Conservation (phyloP, 1,140 invertebrate genomes). For the Solenopsis fugax region DNA sequence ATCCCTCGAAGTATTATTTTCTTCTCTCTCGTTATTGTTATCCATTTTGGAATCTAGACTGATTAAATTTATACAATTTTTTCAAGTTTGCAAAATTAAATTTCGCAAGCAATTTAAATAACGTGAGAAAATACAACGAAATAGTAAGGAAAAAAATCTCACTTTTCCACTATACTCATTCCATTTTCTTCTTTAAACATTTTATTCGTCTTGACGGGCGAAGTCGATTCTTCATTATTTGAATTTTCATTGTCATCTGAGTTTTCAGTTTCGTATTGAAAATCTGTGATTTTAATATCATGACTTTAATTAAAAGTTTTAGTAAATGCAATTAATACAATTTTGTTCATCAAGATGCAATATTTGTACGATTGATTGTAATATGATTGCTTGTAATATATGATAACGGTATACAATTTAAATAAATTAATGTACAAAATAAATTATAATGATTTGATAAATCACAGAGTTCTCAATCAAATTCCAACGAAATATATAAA, state of each 20-base stretch:
- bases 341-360: neutral
- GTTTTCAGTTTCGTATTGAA: slow-evolving; percentile 18
- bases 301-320: neutral
- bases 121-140: neutral
- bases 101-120: neutral
- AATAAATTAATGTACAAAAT: neutral
- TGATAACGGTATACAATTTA: neutral
- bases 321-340: neutral
- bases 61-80: slow-evolving; percentile 39
- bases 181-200: neutral
- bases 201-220: neutral
- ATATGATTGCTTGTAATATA: neutral
- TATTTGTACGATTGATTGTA: neutral
- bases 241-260: slow-evolving; percentile 21
- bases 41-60: neutral
- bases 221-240: slow-evolving; percentile 15
- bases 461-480: neutral
- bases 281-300: slow-evolving; percentile 9
- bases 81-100: neutral
- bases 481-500: neutral
- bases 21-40: neutral
- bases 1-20: neutral
- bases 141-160: neutral
- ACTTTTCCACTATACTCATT: neutral
- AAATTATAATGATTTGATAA: neutral